Base-by-base conservation (phyloP, 2,113 vertebrate species). In the Malurus cyaneus region DNA sequence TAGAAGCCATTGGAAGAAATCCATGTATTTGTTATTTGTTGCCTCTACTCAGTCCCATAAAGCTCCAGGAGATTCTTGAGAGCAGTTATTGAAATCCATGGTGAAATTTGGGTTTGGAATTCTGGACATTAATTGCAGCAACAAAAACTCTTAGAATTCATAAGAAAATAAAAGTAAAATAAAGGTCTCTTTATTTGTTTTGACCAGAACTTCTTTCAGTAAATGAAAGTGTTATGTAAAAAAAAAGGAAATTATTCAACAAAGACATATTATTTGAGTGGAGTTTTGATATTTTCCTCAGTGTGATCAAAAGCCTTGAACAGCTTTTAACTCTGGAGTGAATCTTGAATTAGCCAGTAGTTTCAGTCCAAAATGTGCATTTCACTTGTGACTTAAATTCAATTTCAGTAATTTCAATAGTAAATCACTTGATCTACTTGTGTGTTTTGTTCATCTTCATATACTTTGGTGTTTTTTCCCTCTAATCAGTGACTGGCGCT, bases 191-290 rank as follows among this genome's bases (percentile, higher is more conserved):
- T 34, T 19, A 49, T 6, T 57, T 57, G 5, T 78, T 79, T 60
- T 24, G 44, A 49, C 8, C 6, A n/a, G 28, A 84, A 5, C n/a
- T 77, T 0, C 26, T 60, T 64, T 80, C n/a, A 70, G 24, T 17
- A 26, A 36, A 9, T 8, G 26, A 52, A 80, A 65, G 26, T 9
- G 2, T 26, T 39, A 4, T 5, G 3, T 60, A 16, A 59, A 64
- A 61, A 1, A n/a, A 62, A n/a, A n/a, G 6, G 8, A 29, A 42
- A 3, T 1, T 3, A 12, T 34, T 59, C 28, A 66, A 15, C 1
- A 2, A 52, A 64, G 14, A 1, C 2, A 16, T 52, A 28, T 41
- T n/a, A n/a, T n/a, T n/a, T n/a, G 28, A 70, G 10, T 5, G 28
- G 2, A 32, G 5, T 53, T 65, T 31, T 52, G 29, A 6, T 72